Percentiles rank a stretch among this genome's conserved stretches.
These are phyloP conservation scores for Diplosoma virens DNA, from an alignment of 23 tunicate species.

Conservation along the genomic window DNA sequence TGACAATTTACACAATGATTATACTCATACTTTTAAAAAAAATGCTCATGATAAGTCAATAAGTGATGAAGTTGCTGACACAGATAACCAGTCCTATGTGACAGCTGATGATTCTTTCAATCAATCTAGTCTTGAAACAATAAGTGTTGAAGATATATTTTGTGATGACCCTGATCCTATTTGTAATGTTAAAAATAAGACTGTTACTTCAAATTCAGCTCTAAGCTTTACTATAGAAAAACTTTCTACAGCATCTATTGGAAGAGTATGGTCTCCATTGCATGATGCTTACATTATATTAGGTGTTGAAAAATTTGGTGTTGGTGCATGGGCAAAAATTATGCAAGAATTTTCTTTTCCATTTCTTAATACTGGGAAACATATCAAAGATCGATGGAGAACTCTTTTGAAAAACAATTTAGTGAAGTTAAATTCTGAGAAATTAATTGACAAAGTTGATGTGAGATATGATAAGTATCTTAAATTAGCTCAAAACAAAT, in stretches of 20 bases:
- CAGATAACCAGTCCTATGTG: too few species aligned
- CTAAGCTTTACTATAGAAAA: too few species aligned
- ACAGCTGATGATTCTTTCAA: too few species aligned
- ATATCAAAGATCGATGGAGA: constrained; percentile 51
- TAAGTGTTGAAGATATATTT: too few species aligned
- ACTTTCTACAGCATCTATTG: background rate
- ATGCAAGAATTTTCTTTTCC: constrained; percentile 30
- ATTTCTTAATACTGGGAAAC: constrained; percentile 3
- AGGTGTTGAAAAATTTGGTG: constrained; percentile 38
- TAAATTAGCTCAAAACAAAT: background rate
- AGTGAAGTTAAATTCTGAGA: background rate
- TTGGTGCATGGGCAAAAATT: constrained; percentile 21
- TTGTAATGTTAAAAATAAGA: too few species aligned
- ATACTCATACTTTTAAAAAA: too few species aligned
- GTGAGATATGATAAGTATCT: background rate
- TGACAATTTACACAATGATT: too few species aligned
- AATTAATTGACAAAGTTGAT: background rate
- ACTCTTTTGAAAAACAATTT: background rate
- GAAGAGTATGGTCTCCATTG: background rate
- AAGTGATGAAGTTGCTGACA: too few species aligned
- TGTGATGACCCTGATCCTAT: too few species aligned
- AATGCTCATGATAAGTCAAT: too few species aligned
- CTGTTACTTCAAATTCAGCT: too few species aligned
- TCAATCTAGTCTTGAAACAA: too few species aligned
- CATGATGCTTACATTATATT: constrained; percentile 41